Percentiles rank a stretch among this genome's conserved stretches.
phyloP scores from a whole-genome alignment of 2,888 invertebrate genomes.

The Mesochorus sp. region DNA sequence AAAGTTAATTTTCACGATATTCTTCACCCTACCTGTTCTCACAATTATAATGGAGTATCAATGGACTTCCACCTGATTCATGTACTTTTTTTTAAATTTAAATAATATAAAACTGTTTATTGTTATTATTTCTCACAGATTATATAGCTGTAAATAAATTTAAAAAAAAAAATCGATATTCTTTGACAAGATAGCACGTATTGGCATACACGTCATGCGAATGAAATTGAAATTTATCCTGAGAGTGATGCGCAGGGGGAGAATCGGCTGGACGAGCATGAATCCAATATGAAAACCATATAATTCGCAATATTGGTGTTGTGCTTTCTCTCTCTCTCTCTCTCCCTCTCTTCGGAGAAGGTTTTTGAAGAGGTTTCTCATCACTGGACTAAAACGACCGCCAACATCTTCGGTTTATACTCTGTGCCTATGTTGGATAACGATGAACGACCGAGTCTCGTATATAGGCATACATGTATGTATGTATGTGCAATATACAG shows the following conservation, averaged over 20 bases:
- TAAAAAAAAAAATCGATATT: too few relatives aligned
- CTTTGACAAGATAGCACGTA: constrained; percentile 2
- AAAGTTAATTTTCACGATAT: too few relatives aligned
- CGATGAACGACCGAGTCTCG: not conserved
- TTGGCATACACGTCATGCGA: constrained; percentile 44
- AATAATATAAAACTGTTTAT: too few relatives aligned
- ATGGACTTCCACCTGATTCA: too few relatives aligned
- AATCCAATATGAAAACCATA: constrained; percentile 70
- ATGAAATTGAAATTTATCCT: constrained; percentile 67
- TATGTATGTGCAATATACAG: too few relatives aligned
- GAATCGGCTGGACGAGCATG: constrained; percentile 40
- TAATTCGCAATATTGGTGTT: constrained; percentile 73
- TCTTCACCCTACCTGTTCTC: too few relatives aligned
- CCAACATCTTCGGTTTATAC: constrained; percentile 34
- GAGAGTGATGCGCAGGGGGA: constrained; percentile 5
- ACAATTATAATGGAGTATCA: too few relatives aligned
- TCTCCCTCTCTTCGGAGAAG: constrained; percentile 41
- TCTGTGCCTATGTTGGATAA: not conserved
- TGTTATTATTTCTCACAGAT: too few relatives aligned
- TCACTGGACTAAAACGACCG: constrained; percentile 37
- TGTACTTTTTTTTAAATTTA: too few relatives aligned
- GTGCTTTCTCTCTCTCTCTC: constrained; percentile 22
- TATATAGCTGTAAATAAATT: too few relatives aligned
- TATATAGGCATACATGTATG: constrained; percentile 28
- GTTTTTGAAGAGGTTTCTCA: constrained; percentile 15